Evolutionary conservation across 30 jellyfish, hydroid and myxozoan genomes (phyloP).

Genomic region (Cassiopea xamachana): DNA sequence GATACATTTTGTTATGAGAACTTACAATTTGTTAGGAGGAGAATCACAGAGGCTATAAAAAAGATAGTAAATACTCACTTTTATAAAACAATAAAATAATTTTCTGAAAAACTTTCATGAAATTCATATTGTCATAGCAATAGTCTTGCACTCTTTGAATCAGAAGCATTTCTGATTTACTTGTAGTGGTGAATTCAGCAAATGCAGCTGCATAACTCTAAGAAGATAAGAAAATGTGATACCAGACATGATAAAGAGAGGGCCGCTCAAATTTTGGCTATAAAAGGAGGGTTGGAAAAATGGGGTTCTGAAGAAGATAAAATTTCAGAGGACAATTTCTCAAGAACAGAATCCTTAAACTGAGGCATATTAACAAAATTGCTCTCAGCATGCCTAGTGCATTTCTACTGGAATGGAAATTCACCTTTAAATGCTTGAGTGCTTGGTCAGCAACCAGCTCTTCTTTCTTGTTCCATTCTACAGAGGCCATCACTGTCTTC

Average conservation of each 20-base stretch:
- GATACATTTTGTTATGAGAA: too few species aligned
- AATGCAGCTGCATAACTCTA: constrained; percentile 85
- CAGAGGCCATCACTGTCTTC: constrained; percentile 97
- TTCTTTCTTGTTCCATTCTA: constrained; percentile 99
- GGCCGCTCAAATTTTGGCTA: too few species aligned
- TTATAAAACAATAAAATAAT: constrained; percentile 92
- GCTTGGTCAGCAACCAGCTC: constrained; percentile 99
- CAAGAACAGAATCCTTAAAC: too few species aligned
- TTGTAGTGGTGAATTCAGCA: constrained; percentile 78
- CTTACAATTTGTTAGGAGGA: too few species aligned
- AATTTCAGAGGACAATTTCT: too few species aligned
- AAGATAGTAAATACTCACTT: constrained; percentile 42
- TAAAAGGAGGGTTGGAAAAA: too few species aligned
- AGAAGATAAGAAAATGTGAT: not conserved
- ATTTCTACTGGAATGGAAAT: too few species aligned
- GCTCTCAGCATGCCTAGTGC: too few species aligned
- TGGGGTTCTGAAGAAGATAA: too few species aligned
- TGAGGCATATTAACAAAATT: too few species aligned
- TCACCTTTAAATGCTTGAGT: constrained; percentile 87
- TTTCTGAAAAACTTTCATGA: constrained; percentile 97
- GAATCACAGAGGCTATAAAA: too few species aligned
- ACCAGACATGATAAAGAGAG: not conserved
- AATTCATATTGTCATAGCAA: constrained; percentile 98
- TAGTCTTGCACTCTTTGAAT: constrained; percentile 90
- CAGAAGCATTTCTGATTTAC: constrained; percentile 76